phyloP scores from a whole-genome alignment of 2,888 invertebrate genomes.

The Agonopterix subpropinquella region DNA sequence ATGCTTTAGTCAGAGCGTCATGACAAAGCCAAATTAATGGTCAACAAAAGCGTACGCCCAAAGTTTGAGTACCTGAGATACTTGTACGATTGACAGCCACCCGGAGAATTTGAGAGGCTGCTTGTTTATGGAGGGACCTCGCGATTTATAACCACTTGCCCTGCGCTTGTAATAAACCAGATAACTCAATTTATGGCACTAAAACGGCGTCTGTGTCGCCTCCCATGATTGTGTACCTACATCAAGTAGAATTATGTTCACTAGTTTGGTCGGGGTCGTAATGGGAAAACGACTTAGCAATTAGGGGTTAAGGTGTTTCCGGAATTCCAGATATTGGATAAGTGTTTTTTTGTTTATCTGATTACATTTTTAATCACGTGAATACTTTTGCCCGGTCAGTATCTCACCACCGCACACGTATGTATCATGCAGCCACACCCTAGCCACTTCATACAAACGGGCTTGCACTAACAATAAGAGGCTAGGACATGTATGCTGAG shows the following conservation, averaged over 20 bases:
- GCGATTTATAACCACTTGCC: constrained; percentile 47
- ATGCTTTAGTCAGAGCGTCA: neutral
- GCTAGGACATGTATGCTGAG: too few species aligned
- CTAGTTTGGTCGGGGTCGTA: neutral
- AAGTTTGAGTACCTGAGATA: constrained; percentile 1
- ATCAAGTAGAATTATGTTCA: constrained; percentile 40
- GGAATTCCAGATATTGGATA: neutral
- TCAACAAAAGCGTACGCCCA: neutral
- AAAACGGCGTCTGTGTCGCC: constrained; percentile 36
- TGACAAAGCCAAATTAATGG: neutral
- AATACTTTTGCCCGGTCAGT: too few species aligned
- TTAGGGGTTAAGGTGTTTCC: neutral
- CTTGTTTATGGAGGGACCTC: constrained; percentile 36
- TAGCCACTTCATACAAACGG: too few species aligned
- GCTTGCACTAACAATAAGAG: too few species aligned
- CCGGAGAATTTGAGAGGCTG: constrained; percentile 27
- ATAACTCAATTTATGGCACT: constrained; percentile 55
- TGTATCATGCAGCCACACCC: too few species aligned
- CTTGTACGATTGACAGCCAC: constrained; percentile 46
- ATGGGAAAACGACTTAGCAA: neutral
- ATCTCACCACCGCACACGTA: too few species aligned
- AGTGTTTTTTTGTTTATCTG: neutral
- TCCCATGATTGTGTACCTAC: constrained; percentile 37
- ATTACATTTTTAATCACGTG: neutral
- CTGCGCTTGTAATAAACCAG: constrained; percentile 50